A percentile compares a stretch with the other conserved stretches of the same genome.
phyloP scores from a whole-genome alignment of 2,113 vertebrate genomes.

The Hirundichthys speculiger region DNA sequence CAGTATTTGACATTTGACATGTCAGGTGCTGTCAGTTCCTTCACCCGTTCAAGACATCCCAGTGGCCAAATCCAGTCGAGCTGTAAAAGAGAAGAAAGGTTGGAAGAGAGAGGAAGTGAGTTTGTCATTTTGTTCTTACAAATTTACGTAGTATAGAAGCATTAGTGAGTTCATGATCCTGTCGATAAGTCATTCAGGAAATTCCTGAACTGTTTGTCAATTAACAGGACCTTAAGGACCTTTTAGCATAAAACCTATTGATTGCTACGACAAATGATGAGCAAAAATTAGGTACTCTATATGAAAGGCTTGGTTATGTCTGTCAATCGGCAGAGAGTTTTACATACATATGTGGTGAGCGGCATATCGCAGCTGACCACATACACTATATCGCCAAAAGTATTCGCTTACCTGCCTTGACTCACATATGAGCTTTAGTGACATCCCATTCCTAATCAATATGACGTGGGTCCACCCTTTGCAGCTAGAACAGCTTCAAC shows the following conservation, averaged over 20 bases:
- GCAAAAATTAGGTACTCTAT: too few relatives aligned
- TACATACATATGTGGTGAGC: too few relatives aligned
- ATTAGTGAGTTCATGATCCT: neutral
- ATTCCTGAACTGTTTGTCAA: neutral
- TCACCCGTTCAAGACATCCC: conserved; percentile 23
- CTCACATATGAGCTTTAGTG: too few relatives aligned
- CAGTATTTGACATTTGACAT: conserved; percentile 16
- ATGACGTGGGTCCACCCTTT: too few relatives aligned
- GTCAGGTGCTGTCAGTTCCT: conserved; percentile 54
- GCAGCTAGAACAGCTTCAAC: too few relatives aligned
- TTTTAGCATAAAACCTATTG: neutral
- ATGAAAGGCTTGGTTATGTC: too few relatives aligned
- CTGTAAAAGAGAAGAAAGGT: conserved; percentile 42
- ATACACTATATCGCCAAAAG: too few relatives aligned
- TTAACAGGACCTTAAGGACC: too few relatives aligned
- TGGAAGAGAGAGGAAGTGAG: conserved; percentile 54
- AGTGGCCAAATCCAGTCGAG: conserved; percentile 14
- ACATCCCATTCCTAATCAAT: too few relatives aligned
- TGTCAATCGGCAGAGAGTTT: too few relatives aligned
- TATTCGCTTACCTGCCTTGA: too few relatives aligned
- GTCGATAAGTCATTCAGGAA: neutral
- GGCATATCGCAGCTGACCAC: too few relatives aligned
- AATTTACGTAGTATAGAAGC: neutral
- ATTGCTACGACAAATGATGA: neutral
- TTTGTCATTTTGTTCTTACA: neutral